phyloP scores from a whole-genome alignment of 2,113 vertebrate species.

The Marmota monax region DNA sequence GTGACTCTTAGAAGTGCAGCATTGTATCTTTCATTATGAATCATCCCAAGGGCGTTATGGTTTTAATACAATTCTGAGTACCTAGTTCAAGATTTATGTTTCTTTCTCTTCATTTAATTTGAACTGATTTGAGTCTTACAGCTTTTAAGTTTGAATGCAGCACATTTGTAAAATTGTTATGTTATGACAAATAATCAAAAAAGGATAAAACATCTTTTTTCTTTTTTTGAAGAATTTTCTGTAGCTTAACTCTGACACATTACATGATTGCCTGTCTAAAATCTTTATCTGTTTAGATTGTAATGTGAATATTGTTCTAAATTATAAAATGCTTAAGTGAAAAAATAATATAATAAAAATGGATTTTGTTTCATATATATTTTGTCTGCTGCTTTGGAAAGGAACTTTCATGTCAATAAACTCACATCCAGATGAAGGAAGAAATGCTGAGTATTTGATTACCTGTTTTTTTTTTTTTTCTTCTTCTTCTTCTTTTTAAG shows the following conservation, averaged over 20 bases:
- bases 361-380: background rate
- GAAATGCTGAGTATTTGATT: conserved; percentile 30
- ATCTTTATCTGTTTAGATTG: conserved; percentile 53
- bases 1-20: background rate
- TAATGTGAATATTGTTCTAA: conserved; percentile 38
- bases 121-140: conserved; percentile 30
- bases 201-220: conserved; percentile 51
- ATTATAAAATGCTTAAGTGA: conserved; percentile 47
- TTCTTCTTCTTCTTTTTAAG: conserved; percentile 64
- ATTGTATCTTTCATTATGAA: conserved; percentile 42
- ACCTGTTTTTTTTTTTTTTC: conserved; percentile 30
- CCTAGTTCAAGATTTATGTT: conserved; percentile 68
- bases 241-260: conserved; percentile 57
- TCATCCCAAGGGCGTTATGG: background rate
- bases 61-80: conserved; percentile 57
- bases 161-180: conserved; percentile 62
- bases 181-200: conserved; percentile 71
- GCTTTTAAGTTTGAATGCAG: conserved; percentile 58
- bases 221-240: conserved; percentile 48
- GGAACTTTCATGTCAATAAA: conserved; percentile 42
- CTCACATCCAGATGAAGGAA: conserved; percentile 56
- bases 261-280: conserved; percentile 65
- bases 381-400: conserved; percentile 60
- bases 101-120: conserved; percentile 58
- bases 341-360: conserved; percentile 44